Evolutionary conservation across 2,113 vertebrate species (phyloP).

Genomic region (Boulengeromyrus knoepffleri): DNA sequence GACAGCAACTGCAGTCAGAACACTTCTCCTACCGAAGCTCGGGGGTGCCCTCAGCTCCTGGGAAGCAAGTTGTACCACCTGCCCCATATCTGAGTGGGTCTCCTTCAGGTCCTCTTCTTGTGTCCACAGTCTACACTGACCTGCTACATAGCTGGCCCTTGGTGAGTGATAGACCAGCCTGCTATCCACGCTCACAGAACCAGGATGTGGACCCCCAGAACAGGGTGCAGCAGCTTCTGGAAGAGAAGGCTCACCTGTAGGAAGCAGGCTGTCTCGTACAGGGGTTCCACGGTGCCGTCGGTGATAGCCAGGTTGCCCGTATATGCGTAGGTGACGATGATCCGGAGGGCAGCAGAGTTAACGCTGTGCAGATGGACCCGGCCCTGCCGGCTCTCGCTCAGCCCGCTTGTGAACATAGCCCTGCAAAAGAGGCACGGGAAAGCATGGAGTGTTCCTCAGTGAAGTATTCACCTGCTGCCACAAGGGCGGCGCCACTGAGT

Average conservation of each 20-base stretch:
- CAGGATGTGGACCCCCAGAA: not conserved
- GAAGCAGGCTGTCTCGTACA: slow-evolving; percentile 97
- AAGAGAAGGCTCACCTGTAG: slow-evolving; percentile 71
- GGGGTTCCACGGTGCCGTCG: slow-evolving; percentile 89
- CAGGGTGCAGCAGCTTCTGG: not conserved
- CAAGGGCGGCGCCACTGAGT: not conserved
- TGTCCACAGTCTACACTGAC: not conserved
- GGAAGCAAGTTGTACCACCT: not conserved
- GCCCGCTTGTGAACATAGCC: slow-evolving; percentile 97
- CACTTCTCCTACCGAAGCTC: not conserved
- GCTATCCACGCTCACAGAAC: not conserved
- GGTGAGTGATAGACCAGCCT: not conserved
- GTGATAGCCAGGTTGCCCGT: slow-evolving; percentile 88
- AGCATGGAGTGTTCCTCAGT: not conserved
- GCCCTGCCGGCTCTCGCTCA: slow-evolving; percentile 95
- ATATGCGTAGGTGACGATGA: slow-evolving; percentile 91
- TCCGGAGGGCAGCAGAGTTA: slow-evolving; percentile 84
- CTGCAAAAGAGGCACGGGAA: slow-evolving; percentile 45
- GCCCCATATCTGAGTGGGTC: not conserved
- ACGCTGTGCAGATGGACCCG: slow-evolving; percentile 92
- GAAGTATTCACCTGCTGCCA: not conserved
- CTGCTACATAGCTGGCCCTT: not conserved
- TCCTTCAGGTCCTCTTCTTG: not conserved
- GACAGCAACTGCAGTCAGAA: not conserved
- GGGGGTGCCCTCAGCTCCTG: not conserved